Conservation (phyloP, 2,113 vertebrate genomes). For the Bucco capensis region DNA sequence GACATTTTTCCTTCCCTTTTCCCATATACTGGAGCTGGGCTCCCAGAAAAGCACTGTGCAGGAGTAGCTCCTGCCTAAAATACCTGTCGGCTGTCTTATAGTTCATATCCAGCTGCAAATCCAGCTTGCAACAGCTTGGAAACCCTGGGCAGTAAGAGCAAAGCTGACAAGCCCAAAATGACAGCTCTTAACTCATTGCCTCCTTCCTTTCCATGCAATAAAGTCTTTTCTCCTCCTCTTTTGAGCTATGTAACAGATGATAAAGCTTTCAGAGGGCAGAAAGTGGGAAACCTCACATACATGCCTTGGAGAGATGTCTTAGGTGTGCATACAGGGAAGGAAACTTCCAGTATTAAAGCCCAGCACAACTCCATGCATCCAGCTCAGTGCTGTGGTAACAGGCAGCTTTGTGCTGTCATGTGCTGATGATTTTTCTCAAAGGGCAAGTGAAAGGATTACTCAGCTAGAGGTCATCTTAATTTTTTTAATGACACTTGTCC, state of each 20-base stretch:
- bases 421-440: not conserved
- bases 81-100: not conserved
- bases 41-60: not conserved
- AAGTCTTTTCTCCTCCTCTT: not conserved
- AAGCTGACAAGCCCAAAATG: not conserved
- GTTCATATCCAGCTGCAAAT: not conserved
- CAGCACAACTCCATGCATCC: not conserved
- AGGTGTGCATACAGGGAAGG: not conserved
- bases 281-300: not conserved
- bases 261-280: not conserved
- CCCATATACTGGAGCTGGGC: accelerated
- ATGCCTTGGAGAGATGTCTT: not conserved
- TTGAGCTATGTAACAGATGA: not conserved
- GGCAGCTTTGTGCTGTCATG: not conserved
- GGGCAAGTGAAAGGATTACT: not conserved
- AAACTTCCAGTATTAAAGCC: not conserved
- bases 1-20: not conserved
- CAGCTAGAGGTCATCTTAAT: not conserved
- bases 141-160: not conserved
- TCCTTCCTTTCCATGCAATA: not conserved
- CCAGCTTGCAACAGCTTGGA: not conserved
- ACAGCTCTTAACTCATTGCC: not conserved
- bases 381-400: accelerated
- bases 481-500: not conserved
- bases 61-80: not conserved